Conservation (phyloP, 2,113 vertebrate genomes). For the Aegotheles bennettii region DNA sequence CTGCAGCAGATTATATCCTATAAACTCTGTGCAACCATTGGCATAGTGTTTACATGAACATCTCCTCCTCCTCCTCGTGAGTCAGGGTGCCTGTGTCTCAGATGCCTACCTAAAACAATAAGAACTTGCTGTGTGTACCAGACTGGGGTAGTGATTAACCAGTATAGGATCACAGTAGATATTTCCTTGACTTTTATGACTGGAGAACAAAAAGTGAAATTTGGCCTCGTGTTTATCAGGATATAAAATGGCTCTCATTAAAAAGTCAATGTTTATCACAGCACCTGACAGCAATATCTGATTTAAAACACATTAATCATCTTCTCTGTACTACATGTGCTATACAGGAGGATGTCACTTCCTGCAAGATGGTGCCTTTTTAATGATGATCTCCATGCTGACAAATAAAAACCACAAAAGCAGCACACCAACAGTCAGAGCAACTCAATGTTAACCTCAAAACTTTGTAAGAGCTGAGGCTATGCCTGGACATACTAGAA, state of each 20-base stretch:
- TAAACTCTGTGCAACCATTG: neutral
- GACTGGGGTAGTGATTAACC: neutral
- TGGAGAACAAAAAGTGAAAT: neutral
- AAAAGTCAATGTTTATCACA: neutral
- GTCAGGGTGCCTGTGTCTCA: neutral
- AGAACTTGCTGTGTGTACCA: neutral
- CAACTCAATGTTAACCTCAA: neutral
- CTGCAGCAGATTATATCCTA: conserved; percentile 8
- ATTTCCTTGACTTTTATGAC: neutral
- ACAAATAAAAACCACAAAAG: neutral
- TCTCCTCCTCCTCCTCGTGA: neutral
- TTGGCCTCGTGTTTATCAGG: neutral
- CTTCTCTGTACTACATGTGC: neutral
- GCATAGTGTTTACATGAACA: neutral
- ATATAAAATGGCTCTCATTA: neutral
- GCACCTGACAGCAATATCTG: neutral
- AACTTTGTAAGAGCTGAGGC: neutral
- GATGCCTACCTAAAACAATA: neutral
- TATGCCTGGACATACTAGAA: neutral
- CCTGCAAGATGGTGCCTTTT: neutral
- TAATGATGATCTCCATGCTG: neutral
- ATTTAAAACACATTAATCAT: neutral
- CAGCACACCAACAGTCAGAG: neutral
- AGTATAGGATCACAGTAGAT: neutral
- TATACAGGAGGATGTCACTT: neutral